Base-by-base conservation (phyloP, 2,113 vertebrate genomes). In the Clarias macrocephalus region DNA sequence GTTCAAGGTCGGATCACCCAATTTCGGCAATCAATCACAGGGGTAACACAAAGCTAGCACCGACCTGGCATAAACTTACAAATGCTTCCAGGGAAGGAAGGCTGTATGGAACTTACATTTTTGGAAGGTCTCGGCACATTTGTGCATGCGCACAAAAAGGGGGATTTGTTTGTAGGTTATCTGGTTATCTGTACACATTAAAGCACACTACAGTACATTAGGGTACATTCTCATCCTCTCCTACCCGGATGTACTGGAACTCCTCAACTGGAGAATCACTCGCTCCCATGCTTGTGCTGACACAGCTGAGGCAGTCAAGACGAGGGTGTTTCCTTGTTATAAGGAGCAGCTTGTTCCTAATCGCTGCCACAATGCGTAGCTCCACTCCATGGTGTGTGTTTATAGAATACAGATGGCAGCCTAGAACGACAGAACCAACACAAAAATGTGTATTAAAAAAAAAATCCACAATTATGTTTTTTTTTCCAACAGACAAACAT, bases 191-290 rank as follows among this genome's bases (percentile, higher is more conserved):
- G 21, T 56, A 23, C 19, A 80, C 6, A 19, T 37, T 13, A 21
- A 30, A 30, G 15, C 77, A 80, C 12, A 33, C 12, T 59, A 80
- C 11, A 33, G 5, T 59, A 59, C 33, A 80, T 23, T 25, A 42
- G 30, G 13, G 18, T n/a, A 59, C 3, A n/a, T 48, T 79, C 12
- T 23, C n/a, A 42, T 37, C 3, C 2, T 80, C 48, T 60, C 84
- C 57, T 93, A 99, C 98, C 96, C 98, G 94, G 92, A 99, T 99
- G 93, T 99, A 99, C 91, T 99, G 98, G 94, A 99, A 99, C 91
- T 99, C 97, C 84, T 99, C 98, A 57, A 98, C 95, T 0, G 98
- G 98, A 0, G 97, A 98, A 86, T 98, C 97, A 0, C 93, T 88
- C 28, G 91, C 66, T 11, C 93, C 93, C 0, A 92, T 92, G 0